Evolutionary conservation across 2,888 invertebrate genomes (phyloP).

Genomic region (Aethes cnicana): DNA sequence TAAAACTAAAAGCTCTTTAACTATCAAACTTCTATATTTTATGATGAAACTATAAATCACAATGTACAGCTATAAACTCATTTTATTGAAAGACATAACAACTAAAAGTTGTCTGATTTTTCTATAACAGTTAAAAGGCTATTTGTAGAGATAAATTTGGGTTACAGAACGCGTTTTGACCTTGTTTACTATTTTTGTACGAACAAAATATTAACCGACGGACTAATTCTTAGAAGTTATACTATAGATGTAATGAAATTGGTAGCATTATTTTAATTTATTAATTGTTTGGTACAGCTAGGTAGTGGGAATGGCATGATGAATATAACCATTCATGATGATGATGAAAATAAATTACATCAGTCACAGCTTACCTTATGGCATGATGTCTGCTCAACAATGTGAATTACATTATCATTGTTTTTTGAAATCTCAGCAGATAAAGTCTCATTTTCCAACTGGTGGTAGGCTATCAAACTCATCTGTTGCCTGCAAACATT

Average conservation of each 20-base stretch:
- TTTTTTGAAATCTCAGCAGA: constrained; percentile 89
- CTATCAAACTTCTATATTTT: constrained; percentile 15
- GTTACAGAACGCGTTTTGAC: no score
- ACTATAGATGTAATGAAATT: no score
- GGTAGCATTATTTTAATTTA: no score
- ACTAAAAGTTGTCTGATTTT: constrained; percentile 2
- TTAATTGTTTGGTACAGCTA: no score
- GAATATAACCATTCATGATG: not conserved
- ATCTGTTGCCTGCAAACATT: constrained; percentile 86
- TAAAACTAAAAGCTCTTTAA: not conserved
- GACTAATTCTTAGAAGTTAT: no score
- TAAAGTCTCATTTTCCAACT: constrained; percentile 94
- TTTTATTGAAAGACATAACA: constrained; percentile 12
- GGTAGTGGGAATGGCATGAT: not conserved
- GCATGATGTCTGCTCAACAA: constrained; percentile 90
- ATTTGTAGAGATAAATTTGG: no score
- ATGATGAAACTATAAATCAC: constrained; percentile 7
- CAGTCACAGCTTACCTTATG: constrained; percentile 55
- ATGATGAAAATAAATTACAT: not conserved
- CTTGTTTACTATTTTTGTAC: no score
- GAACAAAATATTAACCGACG: no score
- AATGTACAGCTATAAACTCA: constrained; percentile 9
- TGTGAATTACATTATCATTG: constrained; percentile 87
- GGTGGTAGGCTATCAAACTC: constrained; percentile 89
- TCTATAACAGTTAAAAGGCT: not conserved